These are phyloP conservation scores for Drosophila oshimai DNA, from an alignment of 1,140 invertebrate species.

Conservation along the genomic window DNA sequence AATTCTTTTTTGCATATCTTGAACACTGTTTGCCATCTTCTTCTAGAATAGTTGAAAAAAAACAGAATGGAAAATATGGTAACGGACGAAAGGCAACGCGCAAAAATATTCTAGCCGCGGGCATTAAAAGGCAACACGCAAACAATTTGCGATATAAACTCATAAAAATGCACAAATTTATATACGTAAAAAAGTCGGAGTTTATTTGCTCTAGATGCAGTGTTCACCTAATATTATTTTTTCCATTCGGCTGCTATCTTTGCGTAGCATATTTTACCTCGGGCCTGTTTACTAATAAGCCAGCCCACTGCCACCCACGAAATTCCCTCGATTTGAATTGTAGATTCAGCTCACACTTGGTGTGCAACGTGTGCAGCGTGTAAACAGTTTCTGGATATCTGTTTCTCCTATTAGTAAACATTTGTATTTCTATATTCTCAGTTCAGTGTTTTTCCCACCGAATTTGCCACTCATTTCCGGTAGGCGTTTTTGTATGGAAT, in stretches of 20 bases:
- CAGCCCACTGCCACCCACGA: slow-evolving; percentile 11
- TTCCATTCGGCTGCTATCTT: slow-evolving; percentile 27
- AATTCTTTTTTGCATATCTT: slow-evolving; percentile 59
- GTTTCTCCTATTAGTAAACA: slow-evolving; percentile 65
- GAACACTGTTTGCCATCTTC: slow-evolving; percentile 18
- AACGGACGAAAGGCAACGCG: slow-evolving; percentile 13
- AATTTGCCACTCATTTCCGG: slow-evolving; percentile 66
- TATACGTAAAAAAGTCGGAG: slow-evolving; percentile 21
- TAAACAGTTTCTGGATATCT: slow-evolving; percentile 60
- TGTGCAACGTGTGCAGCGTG: slow-evolving; percentile 59
- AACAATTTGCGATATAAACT: slow-evolving; percentile 70
- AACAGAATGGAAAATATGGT: slow-evolving; percentile 16
- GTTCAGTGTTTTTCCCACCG: slow-evolving; percentile 27
- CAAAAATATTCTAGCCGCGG: slow-evolving; percentile 56
- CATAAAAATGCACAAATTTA: slow-evolving; percentile 56
- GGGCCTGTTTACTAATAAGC: slow-evolving; percentile 37
- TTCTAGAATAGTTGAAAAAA: slow-evolving; percentile 43
- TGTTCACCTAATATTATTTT: slow-evolving; percentile 22
- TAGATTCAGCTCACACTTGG: slow-evolving; percentile 46
- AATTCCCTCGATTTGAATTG: slow-evolving; percentile 59
- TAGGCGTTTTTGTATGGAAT: slow-evolving; percentile 4
- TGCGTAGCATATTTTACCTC: slow-evolving; percentile 26
- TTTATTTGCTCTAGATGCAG: slow-evolving; percentile 41
- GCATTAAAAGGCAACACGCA: slow-evolving; percentile 62
- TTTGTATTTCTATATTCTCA: slow-evolving; percentile 50